Conservation (phyloP, 2,888 invertebrate genomes). For the Drosophila setosimentum region DNA sequence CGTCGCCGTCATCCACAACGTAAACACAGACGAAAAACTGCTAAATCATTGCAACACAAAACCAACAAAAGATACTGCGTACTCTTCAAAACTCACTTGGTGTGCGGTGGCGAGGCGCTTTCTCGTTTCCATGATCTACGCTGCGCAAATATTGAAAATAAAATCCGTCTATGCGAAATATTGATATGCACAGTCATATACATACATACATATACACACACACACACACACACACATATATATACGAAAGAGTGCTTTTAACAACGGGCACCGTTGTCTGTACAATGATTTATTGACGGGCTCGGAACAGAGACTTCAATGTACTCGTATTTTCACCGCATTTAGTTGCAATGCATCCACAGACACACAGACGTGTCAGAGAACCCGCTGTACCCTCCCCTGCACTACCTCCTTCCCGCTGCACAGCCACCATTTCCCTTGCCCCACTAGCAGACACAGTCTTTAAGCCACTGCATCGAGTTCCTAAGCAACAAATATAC, state of each 20-base stretch:
- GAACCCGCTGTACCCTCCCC: too few species aligned
- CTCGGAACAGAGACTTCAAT: constrained; percentile 55
- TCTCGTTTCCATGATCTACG: constrained; percentile 54
- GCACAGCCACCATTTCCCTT: background rate
- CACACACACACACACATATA: constrained; percentile 4
- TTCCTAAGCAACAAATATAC: constrained; percentile 11
- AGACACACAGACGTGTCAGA: constrained; percentile 21
- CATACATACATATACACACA: constrained; percentile 11
- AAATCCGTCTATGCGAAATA: constrained; percentile 78
- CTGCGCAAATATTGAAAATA: constrained; percentile 80
- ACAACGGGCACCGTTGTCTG: constrained; percentile 71
- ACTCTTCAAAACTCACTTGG: constrained; percentile 27
- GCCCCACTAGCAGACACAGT: background rate
- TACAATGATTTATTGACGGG: constrained; percentile 76
- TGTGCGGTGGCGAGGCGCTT: background rate
- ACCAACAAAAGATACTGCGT: constrained; percentile 72
- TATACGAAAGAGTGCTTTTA: constrained; percentile 65
- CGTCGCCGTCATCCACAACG: constrained; percentile 69
- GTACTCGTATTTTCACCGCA: constrained; percentile 61
- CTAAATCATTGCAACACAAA: constrained; percentile 81
- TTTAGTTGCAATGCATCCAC: constrained; percentile 59
- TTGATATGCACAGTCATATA: constrained; percentile 71
- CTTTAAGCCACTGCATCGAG: constrained; percentile 21
- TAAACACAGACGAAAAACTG: constrained; percentile 81
- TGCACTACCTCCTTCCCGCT: background rate